Evolutionary conservation across 2,113 vertebrate genomes (phyloP), one percentile per base, ranked within the genome.

Genomic region (Galeopterus variegatus): DNA sequence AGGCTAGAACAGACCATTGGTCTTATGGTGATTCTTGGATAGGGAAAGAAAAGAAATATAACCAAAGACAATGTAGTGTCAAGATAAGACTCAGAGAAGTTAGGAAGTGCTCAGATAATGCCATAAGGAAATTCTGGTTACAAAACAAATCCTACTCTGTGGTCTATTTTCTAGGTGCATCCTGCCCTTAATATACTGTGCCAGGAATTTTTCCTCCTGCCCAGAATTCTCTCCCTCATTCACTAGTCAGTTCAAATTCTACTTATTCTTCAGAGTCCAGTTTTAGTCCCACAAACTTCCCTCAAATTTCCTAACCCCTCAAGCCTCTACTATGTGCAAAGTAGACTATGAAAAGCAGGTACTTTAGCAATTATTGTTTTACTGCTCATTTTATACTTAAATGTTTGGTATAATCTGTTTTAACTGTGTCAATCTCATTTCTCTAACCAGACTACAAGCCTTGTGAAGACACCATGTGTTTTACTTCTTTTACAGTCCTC

Each of bases 401-500:
- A 77, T 67, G 50, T 69, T 86, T 95, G 81, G 21, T 65, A 60
- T 33, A 81, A 88, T 76, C 60, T 67, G 58, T 93, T 76, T 93
- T 36, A 45, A 82, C 33, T 21, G 5, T 54, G 41, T 80, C 48
- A 31, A 1, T 45, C 65, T 85, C 69, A 23, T 21, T 89, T 89
- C 84, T 67, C 79, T 83, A 83, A 91, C 14, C 75, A 83, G 84
- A 94, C 31, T 69, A 65, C 1, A 33, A 91, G 65, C 58, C 79
- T 87, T 88, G n/a, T 48, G 75, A 96, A 88, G 64, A 89, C 13
- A 56, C 79, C 24, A 70, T 62, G 73, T 93, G 64, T 60, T 91
- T 60, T 80, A 7, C 28, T 89, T 94, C 87, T 89, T 62, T 84
- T 41, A 73, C 58, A 96, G 26, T 93, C 62, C 80, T 73, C 92